phyloP scores from a whole-genome alignment of 2,888 invertebrate genomes.

The Chirona hameri region DNA sequence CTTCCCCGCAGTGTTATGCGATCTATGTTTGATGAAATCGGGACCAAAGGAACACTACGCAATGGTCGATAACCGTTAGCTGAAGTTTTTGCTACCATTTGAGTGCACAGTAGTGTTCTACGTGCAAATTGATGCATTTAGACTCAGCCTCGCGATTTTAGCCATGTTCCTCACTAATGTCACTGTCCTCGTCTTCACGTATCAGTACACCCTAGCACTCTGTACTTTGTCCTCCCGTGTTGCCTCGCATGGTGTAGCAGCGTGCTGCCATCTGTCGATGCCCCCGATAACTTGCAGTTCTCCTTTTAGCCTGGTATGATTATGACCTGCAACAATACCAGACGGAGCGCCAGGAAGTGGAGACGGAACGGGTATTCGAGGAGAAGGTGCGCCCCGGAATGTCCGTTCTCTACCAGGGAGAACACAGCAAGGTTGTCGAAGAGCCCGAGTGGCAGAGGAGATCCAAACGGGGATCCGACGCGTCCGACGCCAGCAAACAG shows the following conservation, averaged over 20 bases:
- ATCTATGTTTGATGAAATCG: no score
- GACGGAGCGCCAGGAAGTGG: constrained; percentile 73
- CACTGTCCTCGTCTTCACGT: no score
- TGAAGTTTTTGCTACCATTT: no score
- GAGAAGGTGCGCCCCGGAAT: constrained; percentile 58
- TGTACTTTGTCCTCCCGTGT: background rate
- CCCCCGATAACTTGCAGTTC: constrained; percentile 12
- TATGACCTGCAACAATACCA: constrained; percentile 79
- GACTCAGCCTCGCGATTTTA: no score
- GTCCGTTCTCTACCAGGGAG: constrained; percentile 46
- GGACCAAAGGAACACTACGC: no score
- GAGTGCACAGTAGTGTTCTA: no score
- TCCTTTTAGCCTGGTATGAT: constrained; percentile 81
- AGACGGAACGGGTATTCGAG: constrained; percentile 81
- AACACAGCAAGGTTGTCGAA: constrained; percentile 61
- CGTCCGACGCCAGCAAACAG: background rate
- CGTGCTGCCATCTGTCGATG: constrained; percentile 10
- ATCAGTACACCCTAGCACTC: background rate
- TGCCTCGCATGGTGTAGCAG: background rate
- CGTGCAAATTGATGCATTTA: no score
- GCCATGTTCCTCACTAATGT: no score
- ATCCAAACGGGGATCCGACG: constrained; percentile 65
- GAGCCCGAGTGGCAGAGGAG: constrained; percentile 79
- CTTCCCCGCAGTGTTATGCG: background rate
- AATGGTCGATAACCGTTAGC: no score